phyloP scores from a whole-genome alignment of 2,797 vertebrate genomes.

The Clangula hyemalis region DNA sequence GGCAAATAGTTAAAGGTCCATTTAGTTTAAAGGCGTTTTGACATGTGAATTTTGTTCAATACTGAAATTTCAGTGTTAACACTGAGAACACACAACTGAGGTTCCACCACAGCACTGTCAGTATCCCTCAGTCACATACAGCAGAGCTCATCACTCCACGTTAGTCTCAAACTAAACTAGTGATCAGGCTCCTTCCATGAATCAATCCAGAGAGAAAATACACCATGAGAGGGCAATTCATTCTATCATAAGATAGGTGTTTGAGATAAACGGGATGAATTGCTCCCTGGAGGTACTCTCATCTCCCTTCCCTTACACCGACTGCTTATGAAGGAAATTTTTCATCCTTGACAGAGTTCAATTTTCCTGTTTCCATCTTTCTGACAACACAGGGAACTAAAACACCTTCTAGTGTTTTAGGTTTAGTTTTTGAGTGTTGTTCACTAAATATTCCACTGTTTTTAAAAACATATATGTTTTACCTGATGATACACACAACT shows the following conservation, averaged over 20 bases:
- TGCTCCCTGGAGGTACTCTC: neutral
- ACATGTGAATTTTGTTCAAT: neutral
- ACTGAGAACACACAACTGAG: neutral
- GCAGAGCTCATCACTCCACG: neutral
- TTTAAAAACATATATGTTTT: neutral
- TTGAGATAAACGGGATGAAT: neutral
- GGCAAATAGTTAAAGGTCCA: neutral
- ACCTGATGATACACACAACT: neutral
- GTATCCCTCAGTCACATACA: neutral
- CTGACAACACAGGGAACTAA: neutral
- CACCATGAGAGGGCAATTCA: neutral
- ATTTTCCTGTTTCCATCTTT: neutral
- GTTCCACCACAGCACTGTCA: neutral
- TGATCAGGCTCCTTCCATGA: neutral
- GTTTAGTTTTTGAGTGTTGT: neutral
- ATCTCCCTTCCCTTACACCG: neutral
- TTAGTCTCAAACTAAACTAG: neutral
- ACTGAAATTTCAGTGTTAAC: neutral
- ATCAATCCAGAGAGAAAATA: slow-evolving; percentile 22
- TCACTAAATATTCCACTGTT: neutral
- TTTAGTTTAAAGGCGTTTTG: neutral
- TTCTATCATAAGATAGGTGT: neutral
- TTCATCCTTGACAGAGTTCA: slow-evolving; percentile 9
- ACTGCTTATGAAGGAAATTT: slow-evolving; percentile 17
- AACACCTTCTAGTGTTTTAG: neutral